Conservation (phyloP, 2,797 vertebrate species). For the Mionectes olivaceus region DNA sequence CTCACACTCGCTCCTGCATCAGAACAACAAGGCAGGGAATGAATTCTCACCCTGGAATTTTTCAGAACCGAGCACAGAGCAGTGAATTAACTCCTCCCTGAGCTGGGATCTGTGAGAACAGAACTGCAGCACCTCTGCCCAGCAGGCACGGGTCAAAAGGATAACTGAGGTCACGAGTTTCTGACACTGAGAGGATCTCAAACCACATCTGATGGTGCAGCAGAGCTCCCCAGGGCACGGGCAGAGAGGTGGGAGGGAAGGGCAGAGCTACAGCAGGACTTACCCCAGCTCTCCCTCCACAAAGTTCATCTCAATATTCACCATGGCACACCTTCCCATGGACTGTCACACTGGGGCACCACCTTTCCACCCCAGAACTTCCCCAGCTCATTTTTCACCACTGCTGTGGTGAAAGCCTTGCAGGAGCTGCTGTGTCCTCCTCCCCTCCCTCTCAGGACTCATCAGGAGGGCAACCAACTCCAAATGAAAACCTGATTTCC, state of each 20-base stretch:
- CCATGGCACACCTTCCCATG: fast-evolving
- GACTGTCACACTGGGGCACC: background rate
- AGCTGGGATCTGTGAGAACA: background rate
- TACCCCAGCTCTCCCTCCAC: background rate
- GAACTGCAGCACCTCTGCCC: background rate
- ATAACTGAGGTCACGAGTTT: fast-evolving
- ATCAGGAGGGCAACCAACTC: background rate
- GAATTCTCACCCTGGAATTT: background rate
- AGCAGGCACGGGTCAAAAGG: background rate
- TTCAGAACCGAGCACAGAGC: background rate
- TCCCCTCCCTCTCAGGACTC: background rate
- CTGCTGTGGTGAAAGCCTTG: fast-evolving
- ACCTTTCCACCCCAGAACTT: background rate
- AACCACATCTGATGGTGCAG: background rate
- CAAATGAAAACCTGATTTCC: background rate
- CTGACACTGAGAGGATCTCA: background rate
- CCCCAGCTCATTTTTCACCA: background rate
- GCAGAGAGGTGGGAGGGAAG: background rate
- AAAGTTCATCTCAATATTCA: background rate
- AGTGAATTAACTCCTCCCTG: background rate
- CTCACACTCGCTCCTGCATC: background rate
- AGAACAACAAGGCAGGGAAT: background rate
- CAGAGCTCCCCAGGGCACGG: background rate
- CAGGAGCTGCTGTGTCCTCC: background rate
- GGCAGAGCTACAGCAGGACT: background rate